Conservation (phyloP, 1,140 invertebrate species). For the Solenopsis fugax region DNA sequence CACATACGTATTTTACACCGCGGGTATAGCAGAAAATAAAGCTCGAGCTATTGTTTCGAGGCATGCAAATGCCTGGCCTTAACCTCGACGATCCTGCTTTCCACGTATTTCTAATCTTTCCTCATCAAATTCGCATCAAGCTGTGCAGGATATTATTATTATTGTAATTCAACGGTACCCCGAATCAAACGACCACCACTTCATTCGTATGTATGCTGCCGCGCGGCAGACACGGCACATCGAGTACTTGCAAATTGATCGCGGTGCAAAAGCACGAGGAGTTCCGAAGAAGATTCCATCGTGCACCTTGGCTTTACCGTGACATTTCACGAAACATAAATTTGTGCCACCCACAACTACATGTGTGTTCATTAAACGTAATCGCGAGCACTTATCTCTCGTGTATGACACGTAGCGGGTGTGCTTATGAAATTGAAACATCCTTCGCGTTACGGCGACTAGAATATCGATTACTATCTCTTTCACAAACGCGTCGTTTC, state of each 20-base stretch:
- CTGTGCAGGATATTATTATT: neutral
- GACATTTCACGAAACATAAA: constrained; percentile 57
- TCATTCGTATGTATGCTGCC: neutral
- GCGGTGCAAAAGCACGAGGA: neutral
- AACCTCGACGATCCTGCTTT: constrained; percentile 32
- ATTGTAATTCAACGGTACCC: constrained; percentile 30
- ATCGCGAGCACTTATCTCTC: constrained; percentile 37
- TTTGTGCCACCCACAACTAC: constrained; percentile 5
- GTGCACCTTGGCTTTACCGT: constrained; percentile 47
- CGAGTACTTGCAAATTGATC: constrained; percentile 14
- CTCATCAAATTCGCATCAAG: constrained; percentile 7
- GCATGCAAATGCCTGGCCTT: constrained; percentile 48
- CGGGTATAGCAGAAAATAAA: constrained; percentile 24
- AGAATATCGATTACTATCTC: constrained; percentile 35
- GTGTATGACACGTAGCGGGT: neutral
- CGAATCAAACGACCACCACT: constrained; percentile 15
- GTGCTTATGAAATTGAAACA: constrained; percentile 41
- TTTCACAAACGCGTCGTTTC: neutral
- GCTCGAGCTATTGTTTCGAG: constrained; percentile 35
- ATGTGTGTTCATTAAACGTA: constrained; percentile 30
- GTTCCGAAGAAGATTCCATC: constrained; percentile 31
- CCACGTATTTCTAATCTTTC: constrained; percentile 44
- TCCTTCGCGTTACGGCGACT: constrained; percentile 7
- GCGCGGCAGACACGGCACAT: neutral
- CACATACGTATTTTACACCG: neutral